Conservation (phyloP, 2,797 vertebrate species). For the Spheniscus humboldti region DNA sequence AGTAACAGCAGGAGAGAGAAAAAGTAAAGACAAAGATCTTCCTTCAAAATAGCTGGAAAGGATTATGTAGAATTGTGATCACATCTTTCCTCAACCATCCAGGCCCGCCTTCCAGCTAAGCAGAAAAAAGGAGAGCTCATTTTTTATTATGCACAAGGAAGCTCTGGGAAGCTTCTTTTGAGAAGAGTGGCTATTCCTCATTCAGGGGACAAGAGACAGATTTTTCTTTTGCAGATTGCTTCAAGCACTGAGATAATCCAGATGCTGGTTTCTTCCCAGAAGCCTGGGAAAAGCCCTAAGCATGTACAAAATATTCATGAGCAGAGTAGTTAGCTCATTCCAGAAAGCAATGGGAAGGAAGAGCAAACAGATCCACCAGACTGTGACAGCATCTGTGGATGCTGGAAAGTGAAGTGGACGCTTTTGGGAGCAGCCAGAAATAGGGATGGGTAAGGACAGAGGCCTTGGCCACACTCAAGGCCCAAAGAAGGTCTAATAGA, state of each 20-base stretch:
- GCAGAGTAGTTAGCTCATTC: background rate
- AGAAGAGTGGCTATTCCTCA: background rate
- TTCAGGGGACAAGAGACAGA: background rate
- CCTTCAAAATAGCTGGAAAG: constrained; percentile 45
- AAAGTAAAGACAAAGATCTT: constrained; percentile 33
- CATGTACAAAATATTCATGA: background rate
- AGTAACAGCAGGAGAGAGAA: constrained; percentile 11
- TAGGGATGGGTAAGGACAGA: background rate
- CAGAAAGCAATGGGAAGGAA: background rate
- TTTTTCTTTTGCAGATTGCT: background rate
- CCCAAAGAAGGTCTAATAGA: background rate
- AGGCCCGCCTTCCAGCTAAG: background rate
- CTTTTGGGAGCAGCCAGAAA: background rate
- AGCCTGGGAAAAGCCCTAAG: background rate
- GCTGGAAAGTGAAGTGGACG: background rate
- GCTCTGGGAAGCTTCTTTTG: background rate
- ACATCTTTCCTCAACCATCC: constrained; percentile 18
- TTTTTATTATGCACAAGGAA: background rate
- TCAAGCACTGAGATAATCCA: background rate
- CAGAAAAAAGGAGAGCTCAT: background rate
- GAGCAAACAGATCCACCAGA: background rate
- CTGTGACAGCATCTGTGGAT: background rate
- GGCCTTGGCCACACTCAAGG: background rate
- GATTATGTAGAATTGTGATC: constrained; percentile 43
- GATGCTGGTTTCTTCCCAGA: background rate